These are phyloP conservation scores for Chaenodraco wilsoni DNA, from an alignment of 2,797 vertebrate species.

Conservation along the genomic window DNA sequence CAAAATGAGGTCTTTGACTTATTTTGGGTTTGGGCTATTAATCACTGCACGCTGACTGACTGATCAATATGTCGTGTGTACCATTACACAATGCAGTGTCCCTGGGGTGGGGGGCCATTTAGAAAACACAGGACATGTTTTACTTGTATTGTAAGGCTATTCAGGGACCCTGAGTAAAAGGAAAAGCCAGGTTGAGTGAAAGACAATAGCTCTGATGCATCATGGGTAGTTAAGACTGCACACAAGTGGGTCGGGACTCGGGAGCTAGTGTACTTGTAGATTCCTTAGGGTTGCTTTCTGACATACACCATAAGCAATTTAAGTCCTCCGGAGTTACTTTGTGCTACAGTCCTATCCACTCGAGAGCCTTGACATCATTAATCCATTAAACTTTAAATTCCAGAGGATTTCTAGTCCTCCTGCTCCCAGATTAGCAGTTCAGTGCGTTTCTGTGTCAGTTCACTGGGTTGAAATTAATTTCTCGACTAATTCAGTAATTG, in stretches of 20 bases:
- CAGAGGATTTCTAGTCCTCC: constrained; percentile 70
- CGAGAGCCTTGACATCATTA: constrained; percentile 78
- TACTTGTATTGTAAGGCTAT: background rate
- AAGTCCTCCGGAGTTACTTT: constrained; percentile 69
- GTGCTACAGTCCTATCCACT: constrained; percentile 64
- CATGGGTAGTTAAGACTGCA: constrained; percentile 26
- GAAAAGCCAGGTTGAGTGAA: constrained; percentile 8
- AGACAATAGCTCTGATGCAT: constrained; percentile 43
- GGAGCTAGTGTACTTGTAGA: constrained; percentile 18
- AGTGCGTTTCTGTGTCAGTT: constrained; percentile 82
- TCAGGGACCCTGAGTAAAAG: constrained; percentile 1
- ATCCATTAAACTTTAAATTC: constrained; percentile 83
- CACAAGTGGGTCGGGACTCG: constrained; percentile 11
- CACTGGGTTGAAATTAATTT: constrained; percentile 81
- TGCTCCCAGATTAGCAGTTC: constrained; percentile 79
- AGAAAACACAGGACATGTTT: constrained; percentile 28
- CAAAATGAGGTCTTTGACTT: constrained; percentile 45
- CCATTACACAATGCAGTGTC: constrained; percentile 14
- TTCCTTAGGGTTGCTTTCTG: constrained; percentile 36
- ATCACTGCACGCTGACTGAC: constrained; percentile 17
- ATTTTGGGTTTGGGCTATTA: constrained; percentile 31
- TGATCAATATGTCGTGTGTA: constrained; percentile 18
- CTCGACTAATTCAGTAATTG: constrained; percentile 81
- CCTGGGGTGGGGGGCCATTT: constrained; percentile 18
- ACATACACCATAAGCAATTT: constrained; percentile 59